Base-by-base conservation (phyloP, 2,797 vertebrate species). In the Premnoplex brunnescens region DNA sequence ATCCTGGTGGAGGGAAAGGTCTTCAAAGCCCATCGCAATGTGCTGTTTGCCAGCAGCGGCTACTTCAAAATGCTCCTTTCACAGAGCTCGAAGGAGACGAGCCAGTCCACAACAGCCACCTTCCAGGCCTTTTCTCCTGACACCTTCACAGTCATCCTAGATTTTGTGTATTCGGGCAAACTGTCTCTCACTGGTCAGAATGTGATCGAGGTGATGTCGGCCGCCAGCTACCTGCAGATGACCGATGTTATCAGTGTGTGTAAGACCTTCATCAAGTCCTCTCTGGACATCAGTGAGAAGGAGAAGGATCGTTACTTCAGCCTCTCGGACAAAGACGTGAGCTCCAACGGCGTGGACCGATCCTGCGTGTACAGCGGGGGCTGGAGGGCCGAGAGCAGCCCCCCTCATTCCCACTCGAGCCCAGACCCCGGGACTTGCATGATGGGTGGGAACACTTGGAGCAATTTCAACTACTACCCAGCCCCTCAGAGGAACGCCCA, bases 21-120 rank as follows among this genome's bases (percentile, higher is more conserved):
- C 95, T 99, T 99, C 97, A 98, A 98, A 91, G 99, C 99, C 5
- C 99, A 99, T 89, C 98, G 99, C 46, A 99, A 99, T 66, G 98
- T 99, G 58, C 91, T 99, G 39, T 99, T 99, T 18, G 99, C 99
- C 91, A 99, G 99, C 96, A 99, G 99, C 0, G 99, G 99, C 94
- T 99, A 99, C 96, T 99, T 99, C 97, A 99, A 99, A 82, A 99
- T 99, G 99, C 97, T 99, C 87, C 98, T 99, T 37, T 99, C 99
- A 2, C 99, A 99, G 98, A 78, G 98, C 97, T 64, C 98, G 54
- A 86, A 97, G 96, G 98, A 98, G 59, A 94, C 96, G 0, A 97
- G 93, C 12, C 98, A 99, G 79, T 98, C 99, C 0, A 98, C 99
- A 2, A 99, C 97, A 2, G 99, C 99, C 32, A 99, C 99, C 2